Evolutionary conservation across 1,140 invertebrate genomes (phyloP), one percentile per base, ranked within the genome.

Genomic region (Pseudomyrmex gracilis): DNA sequence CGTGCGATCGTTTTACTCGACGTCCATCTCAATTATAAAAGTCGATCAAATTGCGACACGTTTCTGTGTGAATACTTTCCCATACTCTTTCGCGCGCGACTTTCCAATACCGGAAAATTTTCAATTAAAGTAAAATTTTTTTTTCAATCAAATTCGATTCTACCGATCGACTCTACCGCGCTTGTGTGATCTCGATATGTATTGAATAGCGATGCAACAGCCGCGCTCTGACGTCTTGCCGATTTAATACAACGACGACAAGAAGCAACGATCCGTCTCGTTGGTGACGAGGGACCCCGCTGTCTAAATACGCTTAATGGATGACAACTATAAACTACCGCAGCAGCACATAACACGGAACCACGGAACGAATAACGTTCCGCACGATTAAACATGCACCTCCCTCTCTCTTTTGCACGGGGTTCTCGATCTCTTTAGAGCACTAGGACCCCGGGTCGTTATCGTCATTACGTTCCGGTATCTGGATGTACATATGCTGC

Each of bases 271-370:
- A 87, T 53, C 78, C 83, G 85, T 87, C 64, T 85, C 45, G 83
- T 57, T 73, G 45, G 68, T 89, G 82, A 87, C 83, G 87, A 83
- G 83, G 51, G 77, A 82, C 68, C 82, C 88, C 73, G 73, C 83
- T 67, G 73, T 90, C 84, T 89, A 89, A 89, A 90, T 85, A 73
- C 85, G 64, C 87, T 90, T 89, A 90, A 91, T 87, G 77, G 89
- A 90, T 90, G 90, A 90, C 89, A 90, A 89, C 89, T 90, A 91
- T 91, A 91, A 91, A 91, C 88, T 91, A 88, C 85, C 84, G 82
- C 76, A 70, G 57, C 80, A 89, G 85, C 85, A 80, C 87, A 87
- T 90, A 90, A 90, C 88, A 87, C 71, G 82, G 87, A 89, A 90
- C 85, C 87, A 82, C 74, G 85, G 78, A 73, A 84, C 70, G 88